phyloP scores from a whole-genome alignment of 1,140 invertebrate species.

The Centruroides vittatus region DNA sequence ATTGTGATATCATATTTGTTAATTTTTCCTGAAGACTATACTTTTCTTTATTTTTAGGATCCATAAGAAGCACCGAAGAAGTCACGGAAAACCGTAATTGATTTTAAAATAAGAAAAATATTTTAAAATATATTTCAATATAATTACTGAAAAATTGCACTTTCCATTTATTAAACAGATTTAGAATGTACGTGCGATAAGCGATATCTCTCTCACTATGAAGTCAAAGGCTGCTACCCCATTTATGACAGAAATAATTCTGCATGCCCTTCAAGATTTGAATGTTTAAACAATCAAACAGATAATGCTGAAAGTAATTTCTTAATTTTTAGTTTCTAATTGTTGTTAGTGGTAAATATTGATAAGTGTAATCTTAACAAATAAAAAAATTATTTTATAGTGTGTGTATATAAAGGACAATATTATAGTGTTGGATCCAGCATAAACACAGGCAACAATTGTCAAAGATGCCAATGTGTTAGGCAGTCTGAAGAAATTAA shows the following conservation, averaged over 20 bases:
- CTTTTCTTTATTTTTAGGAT: no score
- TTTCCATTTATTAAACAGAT: no score
- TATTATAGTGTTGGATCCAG: constrained; percentile 10
- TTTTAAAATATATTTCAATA: no score
- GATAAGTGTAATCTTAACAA: not conserved
- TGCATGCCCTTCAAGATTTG: no score
- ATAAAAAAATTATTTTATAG: not conserved
- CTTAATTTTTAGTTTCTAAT: not conserved
- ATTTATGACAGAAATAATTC: constrained; percentile 7
- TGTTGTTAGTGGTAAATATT: not conserved
- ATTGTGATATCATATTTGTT: no score
- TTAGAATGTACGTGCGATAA: constrained; percentile 8
- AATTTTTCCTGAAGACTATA: no score
- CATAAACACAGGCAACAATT: constrained; percentile 10
- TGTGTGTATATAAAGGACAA: constrained; percentile 10
- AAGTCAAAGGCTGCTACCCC: constrained; percentile 12
- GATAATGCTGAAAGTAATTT: no score
- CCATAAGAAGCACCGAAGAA: no score
- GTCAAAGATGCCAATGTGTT: constrained; percentile 4
- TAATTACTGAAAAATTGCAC: no score
- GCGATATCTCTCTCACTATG: constrained; percentile 16
- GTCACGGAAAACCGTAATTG: no score
- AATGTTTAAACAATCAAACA: no score
- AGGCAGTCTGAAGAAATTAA: constrained; percentile 6
- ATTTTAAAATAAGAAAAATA: no score